Evolutionary conservation across 2,888 invertebrate species (phyloP), one percentile per base, ranked within the genome.

Genomic region (Calameuta pallipes): DNA sequence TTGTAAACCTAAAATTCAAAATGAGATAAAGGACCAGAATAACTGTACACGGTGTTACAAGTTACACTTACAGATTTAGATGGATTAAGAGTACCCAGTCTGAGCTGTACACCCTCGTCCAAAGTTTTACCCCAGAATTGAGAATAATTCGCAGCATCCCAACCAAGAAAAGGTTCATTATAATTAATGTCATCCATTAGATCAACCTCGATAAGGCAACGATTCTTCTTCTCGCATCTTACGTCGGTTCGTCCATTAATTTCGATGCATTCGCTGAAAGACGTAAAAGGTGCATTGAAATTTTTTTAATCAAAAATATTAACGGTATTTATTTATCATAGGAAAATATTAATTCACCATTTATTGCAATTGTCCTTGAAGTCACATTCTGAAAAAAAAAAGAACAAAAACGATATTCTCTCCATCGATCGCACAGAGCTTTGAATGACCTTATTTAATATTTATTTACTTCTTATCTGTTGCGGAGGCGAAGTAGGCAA

Each of bases 61-160:
- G 9, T 23, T 3, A 31, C 75, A 73, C 89, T 89, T 87, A 94
- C 94, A 85, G 92, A 92, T 82, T 90, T 89, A 34, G 93, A 92
- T 0, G 95, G 94, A 85, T 93, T 93, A 31, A 94, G 88, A 0
- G 94, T 95, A 68, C 98, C 98, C 79, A 97, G 93, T 82, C 95
- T 95, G 84, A 95, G 94, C 73, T 93, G 92, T 75, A 98, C 92
- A 1, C 97, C 98, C 34, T 98, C 97, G 6, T 94, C 93, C 30
- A 98, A 94, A 75, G 95, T 96, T 89, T 94, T 94, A 2, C 96
- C 97, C 95, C 96, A 96, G 92, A 98, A 98, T 88, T 95, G 93
- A 0, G 96, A 93, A 91, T 98, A 97, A 92, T 97, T 98, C 69
- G 93, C 92, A 0, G 98, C 96, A 12, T 93, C 92, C 98, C 98